Evolutionary conservation across 2,888 invertebrate species (phyloP).

Genomic region (Erebia epiphron): DNA sequence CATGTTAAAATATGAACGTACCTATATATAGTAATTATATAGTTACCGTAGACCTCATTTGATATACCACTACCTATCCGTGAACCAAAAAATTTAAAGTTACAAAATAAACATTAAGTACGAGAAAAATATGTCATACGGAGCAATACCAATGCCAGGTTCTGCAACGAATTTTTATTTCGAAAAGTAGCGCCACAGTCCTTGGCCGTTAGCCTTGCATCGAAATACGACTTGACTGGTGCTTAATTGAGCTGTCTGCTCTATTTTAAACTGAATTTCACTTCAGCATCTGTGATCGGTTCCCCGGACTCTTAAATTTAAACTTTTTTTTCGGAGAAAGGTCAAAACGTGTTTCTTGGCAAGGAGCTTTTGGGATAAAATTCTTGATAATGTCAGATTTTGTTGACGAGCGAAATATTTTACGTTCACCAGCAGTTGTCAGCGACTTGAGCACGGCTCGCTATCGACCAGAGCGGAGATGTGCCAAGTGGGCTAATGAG

Average conservation of each 20-base stretch:
- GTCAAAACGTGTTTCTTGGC: neutral
- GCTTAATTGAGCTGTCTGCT: slow-evolving; percentile 25
- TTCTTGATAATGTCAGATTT: too few species aligned
- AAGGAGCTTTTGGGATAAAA: neutral
- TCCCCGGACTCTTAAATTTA: neutral
- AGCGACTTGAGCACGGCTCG: too few species aligned
- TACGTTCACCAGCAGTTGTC: too few species aligned
- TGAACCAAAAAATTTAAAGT: neutral
- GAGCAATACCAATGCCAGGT: slow-evolving; percentile 8
- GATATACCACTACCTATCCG: neutral
- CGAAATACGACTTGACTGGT: slow-evolving; percentile 18
- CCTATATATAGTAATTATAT: too few species aligned
- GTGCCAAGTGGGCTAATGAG: too few species aligned
- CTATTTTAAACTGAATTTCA: slow-evolving; percentile 25
- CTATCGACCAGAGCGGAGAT: too few species aligned
- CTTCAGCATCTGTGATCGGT: slow-evolving; percentile 15
- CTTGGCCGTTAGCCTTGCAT: slow-evolving; percentile 24
- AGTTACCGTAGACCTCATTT: too few species aligned
- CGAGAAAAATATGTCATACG: neutral
- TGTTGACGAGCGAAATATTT: too few species aligned
- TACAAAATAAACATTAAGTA: neutral
- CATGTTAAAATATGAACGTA: too few species aligned
- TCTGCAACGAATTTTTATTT: slow-evolving; percentile 16
- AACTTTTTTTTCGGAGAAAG: neutral
- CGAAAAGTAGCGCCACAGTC: slow-evolving; percentile 21